Percentiles rank a stretch among this genome's conserved stretches.
Evolutionary conservation across 2,797 vertebrate species (phyloP).

Genomic region (Gephyroberyx darwinii): DNA sequence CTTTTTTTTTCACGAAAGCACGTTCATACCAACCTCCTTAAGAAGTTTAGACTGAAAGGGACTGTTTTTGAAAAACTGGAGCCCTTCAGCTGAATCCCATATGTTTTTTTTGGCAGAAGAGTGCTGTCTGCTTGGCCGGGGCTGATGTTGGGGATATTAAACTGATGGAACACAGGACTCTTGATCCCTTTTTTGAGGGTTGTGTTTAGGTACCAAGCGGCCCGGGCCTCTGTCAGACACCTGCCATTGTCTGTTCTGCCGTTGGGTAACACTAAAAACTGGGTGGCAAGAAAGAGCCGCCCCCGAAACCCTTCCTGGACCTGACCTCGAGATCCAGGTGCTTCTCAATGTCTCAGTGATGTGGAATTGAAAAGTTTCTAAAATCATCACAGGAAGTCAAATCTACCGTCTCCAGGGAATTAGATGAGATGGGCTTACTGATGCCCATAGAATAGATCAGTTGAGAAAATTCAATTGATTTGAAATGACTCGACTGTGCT

Average conservation of each 20-base stretch:
- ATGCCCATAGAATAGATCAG: background rate
- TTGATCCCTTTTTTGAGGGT: slow-evolving; percentile 85
- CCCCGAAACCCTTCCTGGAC: slow-evolving; percentile 1
- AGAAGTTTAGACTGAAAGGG: slow-evolving; percentile 93
- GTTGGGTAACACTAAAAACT: background rate
- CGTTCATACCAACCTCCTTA: slow-evolving; percentile 88
- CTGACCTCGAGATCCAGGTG: background rate
- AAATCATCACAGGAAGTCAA: background rate
- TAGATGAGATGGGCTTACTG: background rate
- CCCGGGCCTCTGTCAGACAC: slow-evolving; percentile 77
- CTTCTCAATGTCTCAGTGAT: slow-evolving; percentile 1
- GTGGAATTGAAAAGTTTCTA: background rate
- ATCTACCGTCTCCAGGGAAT: slow-evolving; percentile 2
- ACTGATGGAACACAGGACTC: slow-evolving; percentile 91
- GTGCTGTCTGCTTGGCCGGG: slow-evolving; percentile 89
- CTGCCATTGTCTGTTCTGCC: slow-evolving; percentile 81
- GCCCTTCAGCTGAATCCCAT: slow-evolving; percentile 86
- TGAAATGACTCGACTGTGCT: background rate
- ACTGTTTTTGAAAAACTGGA: slow-evolving; percentile 87
- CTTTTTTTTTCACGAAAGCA: slow-evolving; percentile 79
- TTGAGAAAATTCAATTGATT: too few relatives aligned
- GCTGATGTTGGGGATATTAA: slow-evolving; percentile 88
- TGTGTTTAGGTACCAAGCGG: slow-evolving; percentile 81
- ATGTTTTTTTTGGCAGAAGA: slow-evolving; percentile 95
- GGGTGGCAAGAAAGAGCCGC: background rate